Percentiles rank a stretch among this genome's conserved stretches.
Evolutionary conservation across 2,888 invertebrate species (phyloP).

Genomic region (Malthinus seriepunctatus): DNA sequence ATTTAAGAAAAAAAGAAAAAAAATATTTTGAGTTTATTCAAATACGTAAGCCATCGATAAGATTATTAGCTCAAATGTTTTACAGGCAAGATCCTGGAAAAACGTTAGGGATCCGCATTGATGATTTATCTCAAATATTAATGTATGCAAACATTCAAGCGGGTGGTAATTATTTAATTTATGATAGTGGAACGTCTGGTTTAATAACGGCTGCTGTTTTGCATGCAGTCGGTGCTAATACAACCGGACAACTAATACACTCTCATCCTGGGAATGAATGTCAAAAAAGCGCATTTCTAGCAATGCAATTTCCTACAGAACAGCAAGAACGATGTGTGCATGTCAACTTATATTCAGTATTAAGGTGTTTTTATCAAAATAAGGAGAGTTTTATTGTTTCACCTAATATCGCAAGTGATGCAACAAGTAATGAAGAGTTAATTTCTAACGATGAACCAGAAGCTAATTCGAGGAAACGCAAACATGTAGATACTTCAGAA

Average conservation of each 20-base stretch:
- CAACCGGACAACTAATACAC: slow-evolving; percentile 69
- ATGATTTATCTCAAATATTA: slow-evolving; percentile 87
- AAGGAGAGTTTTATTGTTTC: slow-evolving; percentile 27
- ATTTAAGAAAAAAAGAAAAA: slow-evolving; percentile 91
- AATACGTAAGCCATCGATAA: slow-evolving; percentile 77
- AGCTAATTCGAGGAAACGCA: slow-evolving; percentile 38
- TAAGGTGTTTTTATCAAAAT: slow-evolving; percentile 69
- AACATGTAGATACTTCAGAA: slow-evolving; percentile 38
- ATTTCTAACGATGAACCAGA: background rate
- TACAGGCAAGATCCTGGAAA: slow-evolving; percentile 77
- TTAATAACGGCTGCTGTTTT: slow-evolving; percentile 81
- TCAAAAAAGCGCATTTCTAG: slow-evolving; percentile 76
- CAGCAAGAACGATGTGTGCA: slow-evolving; percentile 71
- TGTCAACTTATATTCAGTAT: slow-evolving; percentile 76
- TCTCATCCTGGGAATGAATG: slow-evolving; percentile 82
- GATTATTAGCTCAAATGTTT: slow-evolving; percentile 83
- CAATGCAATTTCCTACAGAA: slow-evolving; percentile 77
- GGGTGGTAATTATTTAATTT: slow-evolving; percentile 77
- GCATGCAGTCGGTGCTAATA: slow-evolving; percentile 71
- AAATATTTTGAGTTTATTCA: slow-evolving; percentile 88
- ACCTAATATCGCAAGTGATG: background rate
- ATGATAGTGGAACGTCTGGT: slow-evolving; percentile 88
- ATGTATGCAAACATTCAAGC: slow-evolving; percentile 80
- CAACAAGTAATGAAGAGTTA: slow-evolving; percentile 16
- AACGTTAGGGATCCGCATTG: slow-evolving; percentile 78